A percentile compares a stretch with the other conserved stretches of the same genome.
Evolutionary conservation across 2,888 invertebrate genomes (phyloP).

Genomic region (Protophormia terraenovae): DNA sequence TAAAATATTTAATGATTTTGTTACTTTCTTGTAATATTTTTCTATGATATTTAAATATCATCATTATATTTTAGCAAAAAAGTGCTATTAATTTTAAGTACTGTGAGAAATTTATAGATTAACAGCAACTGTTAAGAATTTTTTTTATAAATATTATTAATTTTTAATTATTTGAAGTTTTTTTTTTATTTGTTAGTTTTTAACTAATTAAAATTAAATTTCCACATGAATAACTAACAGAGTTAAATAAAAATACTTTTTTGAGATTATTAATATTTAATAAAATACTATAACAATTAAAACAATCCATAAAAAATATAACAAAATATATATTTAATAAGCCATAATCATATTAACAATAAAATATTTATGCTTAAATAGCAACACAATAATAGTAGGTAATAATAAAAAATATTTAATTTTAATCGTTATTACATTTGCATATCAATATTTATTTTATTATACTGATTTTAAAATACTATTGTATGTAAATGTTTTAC

Average conservation of each 20-base stretch:
- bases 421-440: slow-evolving; percentile 23
- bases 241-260: background rate
- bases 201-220: slow-evolving; percentile 45
- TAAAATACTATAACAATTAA: background rate
- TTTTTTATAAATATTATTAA: slow-evolving; percentile 25
- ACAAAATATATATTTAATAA: slow-evolving; percentile 50
- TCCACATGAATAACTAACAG: slow-evolving; percentile 10
- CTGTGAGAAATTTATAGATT: slow-evolving; percentile 62
- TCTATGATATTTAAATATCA: background rate
- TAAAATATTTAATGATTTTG: background rate
- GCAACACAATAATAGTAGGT: slow-evolving; percentile 16
- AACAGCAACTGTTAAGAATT: slow-evolving; percentile 47
- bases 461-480: background rate
- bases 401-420: slow-evolving; percentile 3
- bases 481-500: background rate
- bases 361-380: slow-evolving; percentile 26
- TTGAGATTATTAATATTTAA: slow-evolving; percentile 35
- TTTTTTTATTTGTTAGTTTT: slow-evolving; percentile 11
- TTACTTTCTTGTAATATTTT: background rate
- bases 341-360: slow-evolving; percentile 63
- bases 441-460: slow-evolving; percentile 28
- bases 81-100: slow-evolving; percentile 60
- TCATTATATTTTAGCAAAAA: background rate
- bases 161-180: slow-evolving; percentile 29
- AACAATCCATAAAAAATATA: background rate